These are phyloP conservation scores for Nomada hirtipes DNA, from an alignment of 2,888 invertebrate genomes.

Conservation along the genomic window DNA sequence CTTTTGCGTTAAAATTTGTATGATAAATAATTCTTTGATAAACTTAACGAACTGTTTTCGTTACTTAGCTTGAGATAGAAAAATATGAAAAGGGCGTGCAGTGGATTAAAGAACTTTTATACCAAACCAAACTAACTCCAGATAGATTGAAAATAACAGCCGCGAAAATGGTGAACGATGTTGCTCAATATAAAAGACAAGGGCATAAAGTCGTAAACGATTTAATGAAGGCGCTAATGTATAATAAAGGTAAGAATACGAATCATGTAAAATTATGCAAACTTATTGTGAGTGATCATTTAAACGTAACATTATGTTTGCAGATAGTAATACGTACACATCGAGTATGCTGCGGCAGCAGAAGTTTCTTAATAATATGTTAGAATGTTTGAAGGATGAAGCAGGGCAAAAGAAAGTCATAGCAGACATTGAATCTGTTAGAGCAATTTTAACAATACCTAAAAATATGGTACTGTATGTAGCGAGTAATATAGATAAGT, in stretches of 20 bases:
- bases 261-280: background rate
- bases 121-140: constrained; percentile 88
- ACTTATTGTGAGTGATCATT: background rate
- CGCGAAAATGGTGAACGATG: constrained; percentile 92
- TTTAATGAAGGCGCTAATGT: constrained; percentile 87
- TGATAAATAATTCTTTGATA: constrained; percentile 28
- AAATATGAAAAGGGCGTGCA: constrained; percentile 91
- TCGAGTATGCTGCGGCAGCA: constrained; percentile 91
- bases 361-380: constrained; percentile 89
- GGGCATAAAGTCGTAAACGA: constrained; percentile 89
- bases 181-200: constrained; percentile 90
- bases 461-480: constrained; percentile 89
- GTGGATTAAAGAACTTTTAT: constrained; percentile 92
- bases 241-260: constrained; percentile 85
- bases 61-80: constrained; percentile 88
- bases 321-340: constrained; percentile 90
- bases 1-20: constrained; percentile 31
- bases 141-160: constrained; percentile 92
- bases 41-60: constrained; percentile 35
- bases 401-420: constrained; percentile 85
- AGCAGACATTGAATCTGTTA: constrained; percentile 85
- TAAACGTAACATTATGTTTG: constrained; percentile 22
- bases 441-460: constrained; percentile 86
- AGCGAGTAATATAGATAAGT: constrained; percentile 89
- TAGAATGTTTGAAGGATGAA: constrained; percentile 86